These are phyloP conservation scores for Cololabis saira DNA, from an alignment of 2,113 vertebrate genomes.

Conservation along the genomic window DNA sequence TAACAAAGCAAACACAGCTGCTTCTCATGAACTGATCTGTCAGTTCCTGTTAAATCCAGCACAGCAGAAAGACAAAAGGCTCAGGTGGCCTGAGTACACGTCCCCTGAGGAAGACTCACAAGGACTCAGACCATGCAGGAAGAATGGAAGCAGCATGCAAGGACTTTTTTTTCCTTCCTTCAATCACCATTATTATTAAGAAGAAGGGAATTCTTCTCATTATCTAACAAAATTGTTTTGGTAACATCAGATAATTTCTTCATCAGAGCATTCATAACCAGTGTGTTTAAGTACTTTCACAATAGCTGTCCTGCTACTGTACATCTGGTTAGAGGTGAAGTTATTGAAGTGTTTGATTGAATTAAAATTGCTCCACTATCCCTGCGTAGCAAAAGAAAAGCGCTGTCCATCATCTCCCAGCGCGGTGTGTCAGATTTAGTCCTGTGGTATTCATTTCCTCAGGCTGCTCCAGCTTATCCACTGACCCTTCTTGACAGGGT, in stretches of 20 bases:
- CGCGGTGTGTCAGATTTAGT: slow-evolving; percentile 5
- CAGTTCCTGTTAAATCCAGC: slow-evolving; percentile 43
- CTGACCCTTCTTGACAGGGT: slow-evolving; percentile 65
- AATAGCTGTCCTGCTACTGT: too few species aligned
- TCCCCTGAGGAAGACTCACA: slow-evolving; percentile 55
- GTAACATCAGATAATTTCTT: slow-evolving; percentile 52
- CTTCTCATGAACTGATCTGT: slow-evolving; percentile 27
- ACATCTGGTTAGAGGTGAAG: neutral
- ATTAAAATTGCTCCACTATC: too few species aligned
- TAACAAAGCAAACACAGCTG: slow-evolving; percentile 55
- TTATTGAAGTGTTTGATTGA: neutral
- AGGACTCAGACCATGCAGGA: slow-evolving; percentile 63
- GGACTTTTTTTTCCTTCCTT: slow-evolving; percentile 25
- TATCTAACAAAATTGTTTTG: slow-evolving; percentile 49
- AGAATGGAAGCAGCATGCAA: slow-evolving; percentile 63
- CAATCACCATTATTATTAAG: slow-evolving; percentile 25
- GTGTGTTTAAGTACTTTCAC: neutral
- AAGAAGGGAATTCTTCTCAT: slow-evolving; percentile 67
- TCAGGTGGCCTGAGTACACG: slow-evolving; percentile 65
- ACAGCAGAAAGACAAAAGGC: slow-evolving; percentile 53
- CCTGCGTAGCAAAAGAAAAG: neutral
- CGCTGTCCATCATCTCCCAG: neutral
- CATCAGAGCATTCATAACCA: slow-evolving; percentile 37
- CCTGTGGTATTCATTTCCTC: slow-evolving; percentile 59
- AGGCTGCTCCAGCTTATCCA: slow-evolving; percentile 45